Evolutionary conservation across 2,888 invertebrate species (phyloP).

Genomic region (Orthosia gracilis): DNA sequence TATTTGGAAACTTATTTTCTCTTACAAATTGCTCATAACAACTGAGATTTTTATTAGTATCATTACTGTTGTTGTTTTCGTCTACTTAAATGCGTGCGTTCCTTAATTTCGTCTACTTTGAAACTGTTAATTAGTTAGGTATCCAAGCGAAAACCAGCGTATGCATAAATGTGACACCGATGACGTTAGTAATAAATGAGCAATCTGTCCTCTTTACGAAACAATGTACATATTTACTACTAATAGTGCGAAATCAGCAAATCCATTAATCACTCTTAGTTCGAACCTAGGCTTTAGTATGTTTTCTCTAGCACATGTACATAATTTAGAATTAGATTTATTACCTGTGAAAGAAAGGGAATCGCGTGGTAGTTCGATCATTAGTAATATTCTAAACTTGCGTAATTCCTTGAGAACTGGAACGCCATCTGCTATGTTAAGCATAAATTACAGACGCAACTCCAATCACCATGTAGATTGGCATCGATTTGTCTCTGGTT

Average conservation of each 20-base stretch:
- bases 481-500: conserved; percentile 53
- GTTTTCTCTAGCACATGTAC: conserved; percentile 41
- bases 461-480: conserved; percentile 49
- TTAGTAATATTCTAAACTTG: conserved; percentile 54
- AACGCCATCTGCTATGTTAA: conserved; percentile 54
- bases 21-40: conserved; percentile 38
- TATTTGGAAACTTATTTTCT: conserved; percentile 53
- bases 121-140: background rate
- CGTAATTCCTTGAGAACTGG: conserved; percentile 59
- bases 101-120: too few species aligned
- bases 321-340: conserved; percentile 51
- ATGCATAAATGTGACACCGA: background rate
- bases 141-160: background rate
- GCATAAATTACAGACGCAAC: conserved; percentile 47
- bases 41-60: conserved; percentile 21
- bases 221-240: background rate
- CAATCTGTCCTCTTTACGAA: background rate
- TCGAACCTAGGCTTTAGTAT: conserved; percentile 16
- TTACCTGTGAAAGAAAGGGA: conserved; percentile 46
- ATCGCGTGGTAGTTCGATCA: conserved; percentile 30
- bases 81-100: background rate
- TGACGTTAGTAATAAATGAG: conserved; percentile 1
- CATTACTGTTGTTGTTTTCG: conserved; percentile 34
- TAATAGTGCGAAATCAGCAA: conserved; percentile 4
- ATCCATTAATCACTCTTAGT: conserved; percentile 16